A percentile compares a stretch with the other conserved stretches of the same genome.
Evolutionary conservation across 2,797 vertebrate species (phyloP).

Genomic region (Falco novaeseelandiae): DNA sequence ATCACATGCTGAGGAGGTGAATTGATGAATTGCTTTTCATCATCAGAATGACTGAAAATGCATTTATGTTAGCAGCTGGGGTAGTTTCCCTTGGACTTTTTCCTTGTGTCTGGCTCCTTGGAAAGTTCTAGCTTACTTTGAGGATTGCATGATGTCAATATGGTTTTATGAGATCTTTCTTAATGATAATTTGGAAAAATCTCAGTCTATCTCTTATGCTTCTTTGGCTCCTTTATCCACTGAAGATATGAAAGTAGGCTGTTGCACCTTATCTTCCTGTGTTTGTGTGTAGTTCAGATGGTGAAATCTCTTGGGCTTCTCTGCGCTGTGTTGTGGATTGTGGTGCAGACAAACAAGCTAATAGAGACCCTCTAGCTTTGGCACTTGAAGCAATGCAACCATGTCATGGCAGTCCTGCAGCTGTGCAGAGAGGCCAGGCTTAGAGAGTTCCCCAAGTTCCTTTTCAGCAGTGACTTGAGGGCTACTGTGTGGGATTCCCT

Average conservation of each 20-base stretch:
- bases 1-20: background rate
- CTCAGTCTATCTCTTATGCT: background rate
- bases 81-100: background rate
- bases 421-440: background rate
- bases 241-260: background rate
- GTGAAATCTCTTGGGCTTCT: background rate
- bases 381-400: background rate
- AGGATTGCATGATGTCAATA: background rate
- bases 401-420: background rate
- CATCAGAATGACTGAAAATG: background rate
- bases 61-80: background rate
- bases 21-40: background rate
- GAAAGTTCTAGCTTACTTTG: background rate
- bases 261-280: background rate
- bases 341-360: background rate
- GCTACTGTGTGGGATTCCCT: background rate
- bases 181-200: background rate
- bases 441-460: background rate
- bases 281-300: background rate
- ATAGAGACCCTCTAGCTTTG: background rate
- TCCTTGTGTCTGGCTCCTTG: background rate
- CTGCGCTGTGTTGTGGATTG: background rate
- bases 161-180: background rate
- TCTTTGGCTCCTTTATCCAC: background rate
- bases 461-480: background rate